Evolutionary conservation across 2,797 vertebrate genomes (phyloP), one percentile per base, ranked within the genome.

Genomic region (Darevskia mixta): DNA sequence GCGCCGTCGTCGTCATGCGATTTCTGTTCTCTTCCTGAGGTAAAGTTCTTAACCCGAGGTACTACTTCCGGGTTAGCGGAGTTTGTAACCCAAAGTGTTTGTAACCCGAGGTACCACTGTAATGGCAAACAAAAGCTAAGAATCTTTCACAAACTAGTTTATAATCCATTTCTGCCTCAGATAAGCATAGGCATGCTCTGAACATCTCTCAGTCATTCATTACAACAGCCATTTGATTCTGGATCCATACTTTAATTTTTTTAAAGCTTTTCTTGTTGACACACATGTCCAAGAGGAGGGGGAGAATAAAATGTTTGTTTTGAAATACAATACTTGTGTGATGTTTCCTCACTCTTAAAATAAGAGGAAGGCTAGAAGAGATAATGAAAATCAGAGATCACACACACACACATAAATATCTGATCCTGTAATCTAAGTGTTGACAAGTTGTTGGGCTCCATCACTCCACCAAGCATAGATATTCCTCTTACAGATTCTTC

Each of bases 391-490:
- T 3, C 29, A 15, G 38, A 92, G 87, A 87, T 91, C 72, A 83
- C 80, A 25, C 69, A 29, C 69, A 29, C 5, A 8, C 4, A 35
- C 15, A 73, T 64, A 75, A 18, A 11, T 78, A 91, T 84, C 55
- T 90, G 91, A 92, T 86, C 71, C 25, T 89, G 89, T 95, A 96
- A 96, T 94, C 93, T 95, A 86, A 9, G 0, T 90, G 92, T 93
- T 95, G 93, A 96, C 95, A 97, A 95, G 87, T 41, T 92, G 93
- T 92, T 96, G 94, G 93, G 91, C 91, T 93, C 92, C 87, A 83
- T 93, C 92, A 93, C 64, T 94, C 90, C 87, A 95, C 89, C 91
- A 95, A 94, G 95, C 90, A 96, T 79, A 94, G 93, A 95, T 90
- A 92, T 82, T 92, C 92, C 90, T 95, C 93, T 94, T 87, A 75